Percentiles rank a stretch among this genome's conserved stretches.
These are phyloP conservation scores for Axis porcinus DNA, from an alignment of 2,113 vertebrate genomes.

Conservation along the genomic window DNA sequence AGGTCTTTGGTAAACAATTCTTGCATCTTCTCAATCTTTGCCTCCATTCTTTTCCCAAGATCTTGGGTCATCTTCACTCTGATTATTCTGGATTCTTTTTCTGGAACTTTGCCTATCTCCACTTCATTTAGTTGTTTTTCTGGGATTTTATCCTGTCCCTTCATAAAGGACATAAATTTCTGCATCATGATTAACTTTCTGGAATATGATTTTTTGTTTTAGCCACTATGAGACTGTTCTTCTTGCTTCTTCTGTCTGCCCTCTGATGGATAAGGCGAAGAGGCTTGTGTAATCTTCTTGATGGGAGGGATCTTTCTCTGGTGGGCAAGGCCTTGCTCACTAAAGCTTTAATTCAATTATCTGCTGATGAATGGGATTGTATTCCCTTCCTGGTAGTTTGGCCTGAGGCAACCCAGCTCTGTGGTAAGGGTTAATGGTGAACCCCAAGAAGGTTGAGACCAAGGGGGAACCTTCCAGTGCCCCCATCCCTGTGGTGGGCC, in stretches of 20 bases:
- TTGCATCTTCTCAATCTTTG: neutral
- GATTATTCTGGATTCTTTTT: neutral
- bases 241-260: neutral
- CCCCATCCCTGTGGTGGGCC: neutral
- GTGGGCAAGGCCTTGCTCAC: neutral
- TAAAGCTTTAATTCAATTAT: neutral
- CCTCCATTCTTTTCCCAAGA: neutral
- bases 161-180: neutral
- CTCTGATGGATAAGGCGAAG: neutral
- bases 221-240: neutral
- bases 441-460: neutral
- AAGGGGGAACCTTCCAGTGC: neutral
- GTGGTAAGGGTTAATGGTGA: neutral
- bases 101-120: neutral
- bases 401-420: neutral
- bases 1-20: neutral
- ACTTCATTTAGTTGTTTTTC: neutral
- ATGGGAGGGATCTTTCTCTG: neutral
- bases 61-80: neutral
- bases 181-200: neutral
- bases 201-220: neutral
- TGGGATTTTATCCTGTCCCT: neutral
- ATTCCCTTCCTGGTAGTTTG: neutral
- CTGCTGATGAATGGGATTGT: neutral
- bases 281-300: neutral